Conservation (phyloP, 2,113 vertebrate genomes). For the Melierax canorus region DNA sequence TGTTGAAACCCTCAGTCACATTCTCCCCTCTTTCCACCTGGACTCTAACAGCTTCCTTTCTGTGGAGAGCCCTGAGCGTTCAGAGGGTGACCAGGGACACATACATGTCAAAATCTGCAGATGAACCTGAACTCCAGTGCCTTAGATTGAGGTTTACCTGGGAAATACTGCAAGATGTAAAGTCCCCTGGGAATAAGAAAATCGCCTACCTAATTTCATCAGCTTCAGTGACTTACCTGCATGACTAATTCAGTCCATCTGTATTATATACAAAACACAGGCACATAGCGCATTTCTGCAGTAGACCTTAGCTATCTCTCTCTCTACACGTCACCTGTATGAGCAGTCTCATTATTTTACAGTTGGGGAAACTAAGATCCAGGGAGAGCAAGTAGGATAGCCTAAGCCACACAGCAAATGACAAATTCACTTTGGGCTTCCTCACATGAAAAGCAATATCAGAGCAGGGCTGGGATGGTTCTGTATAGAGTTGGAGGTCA, state of each 20-base stretch:
- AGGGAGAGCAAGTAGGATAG: neutral
- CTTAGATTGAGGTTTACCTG: neutral
- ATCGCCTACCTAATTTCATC: neutral
- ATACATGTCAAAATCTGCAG: neutral
- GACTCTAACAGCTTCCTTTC: neutral
- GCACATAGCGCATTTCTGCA: accelerated
- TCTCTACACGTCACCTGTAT: neutral
- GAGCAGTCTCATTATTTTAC: neutral
- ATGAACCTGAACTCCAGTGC: neutral
- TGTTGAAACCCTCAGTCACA: neutral
- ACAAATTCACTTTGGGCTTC: neutral
- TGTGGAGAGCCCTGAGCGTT: accelerated
- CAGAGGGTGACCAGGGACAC: neutral
- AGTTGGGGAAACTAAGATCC: neutral
- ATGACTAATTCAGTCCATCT: accelerated
- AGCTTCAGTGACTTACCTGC: neutral
- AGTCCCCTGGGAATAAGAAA: neutral
- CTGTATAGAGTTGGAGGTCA: neutral
- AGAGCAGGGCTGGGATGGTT: neutral
- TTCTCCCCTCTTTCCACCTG: neutral
- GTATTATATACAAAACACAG: neutral
- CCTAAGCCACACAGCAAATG: neutral
- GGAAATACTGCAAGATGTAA: neutral
- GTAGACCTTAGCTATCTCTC: neutral
- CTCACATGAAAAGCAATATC: neutral